phyloP scores from a whole-genome alignment of 2,888 invertebrate species.

The Drosophila helvetica region DNA sequence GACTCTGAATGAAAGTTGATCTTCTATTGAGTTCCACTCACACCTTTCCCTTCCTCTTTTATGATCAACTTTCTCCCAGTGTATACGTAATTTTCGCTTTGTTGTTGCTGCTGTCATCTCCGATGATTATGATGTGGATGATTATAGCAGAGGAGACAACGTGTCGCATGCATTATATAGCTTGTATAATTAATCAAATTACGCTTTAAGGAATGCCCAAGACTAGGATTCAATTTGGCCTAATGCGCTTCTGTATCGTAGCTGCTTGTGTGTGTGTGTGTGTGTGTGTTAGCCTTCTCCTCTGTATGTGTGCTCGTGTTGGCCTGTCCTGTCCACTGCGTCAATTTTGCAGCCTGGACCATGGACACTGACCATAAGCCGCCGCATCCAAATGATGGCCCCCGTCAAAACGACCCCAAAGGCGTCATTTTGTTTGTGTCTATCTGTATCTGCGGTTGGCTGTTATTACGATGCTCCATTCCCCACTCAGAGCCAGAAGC shows the following conservation, averaged over 20 bases:
- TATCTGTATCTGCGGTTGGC: constrained; percentile 49
- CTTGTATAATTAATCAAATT: constrained; percentile 65
- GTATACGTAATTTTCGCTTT: constrained; percentile 7
- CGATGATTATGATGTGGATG: constrained; percentile 38
- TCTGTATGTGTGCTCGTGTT: no score
- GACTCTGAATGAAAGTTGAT: not conserved
- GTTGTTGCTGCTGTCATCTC: constrained; percentile 17
- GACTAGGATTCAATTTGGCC: constrained; percentile 66
- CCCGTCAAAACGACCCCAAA: constrained; percentile 50
- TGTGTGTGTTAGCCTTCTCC: no score
- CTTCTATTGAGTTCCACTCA: not conserved
- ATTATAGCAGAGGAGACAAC: constrained; percentile 33
- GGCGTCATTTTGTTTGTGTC: constrained; percentile 35
- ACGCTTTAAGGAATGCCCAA: constrained; percentile 50
- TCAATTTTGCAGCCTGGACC: constrained; percentile 35
- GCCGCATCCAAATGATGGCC: constrained; percentile 38
- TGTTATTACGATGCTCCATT: constrained; percentile 49
- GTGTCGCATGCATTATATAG: constrained; percentile 58
- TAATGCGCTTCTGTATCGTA: constrained; percentile 28
- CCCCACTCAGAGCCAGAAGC: not conserved
- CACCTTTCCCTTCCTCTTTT: not conserved
- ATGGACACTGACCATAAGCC: constrained; percentile 40
- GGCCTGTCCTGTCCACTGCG: constrained; percentile 44
- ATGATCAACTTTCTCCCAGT: constrained; percentile 6
- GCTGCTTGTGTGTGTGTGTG: constrained; percentile 18